A percentile compares a stretch with the other conserved stretches of the same genome.
These are phyloP conservation scores for Sebastes oblongus DNA, from an alignment of 2,797 vertebrate species.

Conservation along the genomic window DNA sequence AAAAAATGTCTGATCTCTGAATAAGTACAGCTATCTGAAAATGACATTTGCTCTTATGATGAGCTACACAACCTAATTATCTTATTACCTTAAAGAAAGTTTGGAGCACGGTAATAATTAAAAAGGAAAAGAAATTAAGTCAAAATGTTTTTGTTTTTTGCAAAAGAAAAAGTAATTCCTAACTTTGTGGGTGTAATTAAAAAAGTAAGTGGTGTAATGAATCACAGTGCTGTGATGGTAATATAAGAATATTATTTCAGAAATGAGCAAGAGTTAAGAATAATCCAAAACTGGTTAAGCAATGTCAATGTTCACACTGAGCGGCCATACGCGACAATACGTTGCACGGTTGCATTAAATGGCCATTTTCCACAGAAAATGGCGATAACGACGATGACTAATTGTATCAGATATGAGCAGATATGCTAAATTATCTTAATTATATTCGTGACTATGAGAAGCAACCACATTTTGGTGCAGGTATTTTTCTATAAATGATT, in stretches of 20 bases:
- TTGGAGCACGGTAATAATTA: constrained; percentile 18
- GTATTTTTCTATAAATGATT: neutral
- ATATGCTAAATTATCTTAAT: constrained; percentile 35
- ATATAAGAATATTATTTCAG: constrained; percentile 21
- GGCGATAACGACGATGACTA: neutral
- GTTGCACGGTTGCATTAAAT: constrained; percentile 18
- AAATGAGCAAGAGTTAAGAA: constrained; percentile 21
- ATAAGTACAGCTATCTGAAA: neutral
- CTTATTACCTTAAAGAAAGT: neutral
- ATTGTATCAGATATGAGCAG: constrained; percentile 23
- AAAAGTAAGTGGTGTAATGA: constrained; percentile 47
- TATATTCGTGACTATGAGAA: constrained; percentile 8
- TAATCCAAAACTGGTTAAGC: neutral
- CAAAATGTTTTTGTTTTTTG: constrained; percentile 32
- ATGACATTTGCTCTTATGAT: neutral
- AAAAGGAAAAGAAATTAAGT: constrained; percentile 20
- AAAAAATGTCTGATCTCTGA: neutral
- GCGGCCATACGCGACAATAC: constrained; percentile 14
- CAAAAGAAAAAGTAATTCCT: constrained; percentile 24
- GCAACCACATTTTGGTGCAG: neutral
- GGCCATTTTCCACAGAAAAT: constrained; percentile 16
- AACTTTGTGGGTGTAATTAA: constrained; percentile 46
- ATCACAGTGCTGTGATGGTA: constrained; percentile 15
- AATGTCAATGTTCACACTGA: neutral
- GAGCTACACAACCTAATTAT: neutral